Conservation (phyloP, 2,888 invertebrate genomes). For the Amblyjoppa proteus region DNA sequence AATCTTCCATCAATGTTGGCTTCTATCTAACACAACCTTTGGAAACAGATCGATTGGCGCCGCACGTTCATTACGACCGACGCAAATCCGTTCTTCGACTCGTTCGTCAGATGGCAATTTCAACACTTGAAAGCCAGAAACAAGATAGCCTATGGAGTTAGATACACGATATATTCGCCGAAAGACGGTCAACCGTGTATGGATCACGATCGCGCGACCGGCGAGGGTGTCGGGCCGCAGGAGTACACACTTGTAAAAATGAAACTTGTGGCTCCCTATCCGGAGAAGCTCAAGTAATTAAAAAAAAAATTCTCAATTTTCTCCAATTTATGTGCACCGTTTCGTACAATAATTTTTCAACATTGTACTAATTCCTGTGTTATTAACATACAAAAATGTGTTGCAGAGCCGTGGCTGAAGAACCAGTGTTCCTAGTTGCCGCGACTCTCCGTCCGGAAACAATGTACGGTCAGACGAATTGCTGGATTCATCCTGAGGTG, state of each 20-base stretch:
- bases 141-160: slow-evolving; percentile 98
- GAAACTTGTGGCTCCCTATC: slow-evolving; percentile 91
- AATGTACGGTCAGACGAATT: slow-evolving; percentile 99
- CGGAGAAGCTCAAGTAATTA: slow-evolving; percentile 89
- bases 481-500: slow-evolving; percentile 98
- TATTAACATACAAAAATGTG: background rate
- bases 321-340: background rate
- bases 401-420: slow-evolving; percentile 86
- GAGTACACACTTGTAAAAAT: slow-evolving; percentile 99
- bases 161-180: slow-evolving; percentile 98
- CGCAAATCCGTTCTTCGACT: slow-evolving; percentile 98
- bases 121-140: slow-evolving; percentile 93
- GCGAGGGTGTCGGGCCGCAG: slow-evolving; percentile 99
- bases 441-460: slow-evolving; percentile 99
- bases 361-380: background rate
- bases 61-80: slow-evolving; percentile 99
- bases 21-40: slow-evolving; percentile 42
- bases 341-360: too few relatives aligned
- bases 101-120: slow-evolving; percentile 99
- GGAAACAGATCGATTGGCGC: slow-evolving; percentile 96
- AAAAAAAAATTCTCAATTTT: background rate
- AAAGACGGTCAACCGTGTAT: slow-evolving; percentile 99
- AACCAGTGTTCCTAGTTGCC: slow-evolving; percentile 94
- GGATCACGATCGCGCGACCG: slow-evolving; percentile 98
- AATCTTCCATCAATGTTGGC: background rate